Conservation (phyloP, 2,888 invertebrate genomes). For the Polydrusus cervinus region DNA sequence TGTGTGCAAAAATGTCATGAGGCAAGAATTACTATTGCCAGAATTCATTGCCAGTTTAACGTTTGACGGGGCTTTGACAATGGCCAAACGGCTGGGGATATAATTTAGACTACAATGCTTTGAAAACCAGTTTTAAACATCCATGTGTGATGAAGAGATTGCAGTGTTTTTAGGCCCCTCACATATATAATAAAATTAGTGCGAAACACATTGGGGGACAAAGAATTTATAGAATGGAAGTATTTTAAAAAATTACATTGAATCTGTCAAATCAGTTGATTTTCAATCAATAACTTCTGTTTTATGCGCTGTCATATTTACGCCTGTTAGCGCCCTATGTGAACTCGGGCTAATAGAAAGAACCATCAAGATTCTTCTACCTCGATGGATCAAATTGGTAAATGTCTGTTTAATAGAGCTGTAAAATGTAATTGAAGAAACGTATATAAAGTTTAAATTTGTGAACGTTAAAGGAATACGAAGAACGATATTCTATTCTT, state of each 20-base stretch:
- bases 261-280: too few species aligned
- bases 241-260: conserved; percentile 40
- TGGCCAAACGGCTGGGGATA: conserved; percentile 27
- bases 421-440: too few species aligned
- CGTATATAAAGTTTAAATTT: too few species aligned
- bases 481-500: too few species aligned
- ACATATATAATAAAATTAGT: conserved; percentile 49
- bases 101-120: conserved; percentile 1
- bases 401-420: too few species aligned
- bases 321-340: too few species aligned
- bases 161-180: conserved; percentile 42
- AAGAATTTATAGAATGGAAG: conserved; percentile 40
- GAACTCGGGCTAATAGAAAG: too few species aligned
- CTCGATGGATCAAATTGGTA: too few species aligned
- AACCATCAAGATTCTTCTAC: too few species aligned
- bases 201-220: conserved; percentile 43
- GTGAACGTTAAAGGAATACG: too few species aligned
- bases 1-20: conserved; percentile 26
- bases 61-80: conserved; percentile 43
- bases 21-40: conserved; percentile 14
- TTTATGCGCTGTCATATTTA: too few species aligned
- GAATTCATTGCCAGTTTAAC: conserved; percentile 23
- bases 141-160: conserved; percentile 24
- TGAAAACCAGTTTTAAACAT: conserved; percentile 34
- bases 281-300: too few species aligned